A percentile compares a stretch with the other conserved stretches of the same genome.
Conservation (phyloP, 53 echinoderm and acorn worm genomes). For the Zoroaster sp. region DNA sequence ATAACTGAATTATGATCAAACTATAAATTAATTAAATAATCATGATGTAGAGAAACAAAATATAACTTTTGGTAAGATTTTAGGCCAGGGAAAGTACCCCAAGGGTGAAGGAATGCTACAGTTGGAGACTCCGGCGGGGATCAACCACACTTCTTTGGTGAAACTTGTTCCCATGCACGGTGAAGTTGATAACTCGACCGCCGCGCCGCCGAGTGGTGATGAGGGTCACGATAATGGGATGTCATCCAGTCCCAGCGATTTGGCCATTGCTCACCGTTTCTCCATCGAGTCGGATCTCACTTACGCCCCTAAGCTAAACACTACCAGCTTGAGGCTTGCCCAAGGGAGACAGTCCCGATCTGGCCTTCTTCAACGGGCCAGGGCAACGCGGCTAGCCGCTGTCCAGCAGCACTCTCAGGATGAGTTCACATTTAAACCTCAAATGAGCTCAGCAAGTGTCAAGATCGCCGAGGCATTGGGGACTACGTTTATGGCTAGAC, state of each 20-base stretch:
- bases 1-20: background rate
- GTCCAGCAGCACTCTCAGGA: slow-evolving; percentile 50
- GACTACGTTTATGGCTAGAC: slow-evolving; percentile 95
- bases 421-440: slow-evolving; percentile 95
- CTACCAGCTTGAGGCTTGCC: slow-evolving; percentile 74
- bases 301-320: slow-evolving; percentile 86
- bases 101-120: slow-evolving; percentile 51
- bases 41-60: background rate
- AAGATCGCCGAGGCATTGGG: slow-evolving; percentile 89
- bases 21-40: background rate
- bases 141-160: slow-evolving; percentile 23
- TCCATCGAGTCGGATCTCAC: slow-evolving; percentile 83
- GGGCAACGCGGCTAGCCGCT: slow-evolving; percentile 19
- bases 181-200: slow-evolving; percentile 2
- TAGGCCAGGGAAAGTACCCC: background rate
- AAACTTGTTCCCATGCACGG: slow-evolving; percentile 52
- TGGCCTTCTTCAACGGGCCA: slow-evolving; percentile 43
- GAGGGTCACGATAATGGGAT: slow-evolving; percentile 1
- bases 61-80: background rate
- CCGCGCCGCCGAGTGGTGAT: background rate
- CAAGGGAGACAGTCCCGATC: slow-evolving; percentile 58
- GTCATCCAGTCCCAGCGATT: background rate
- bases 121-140: slow-evolving; percentile 31
- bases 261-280: slow-evolving; percentile 53
- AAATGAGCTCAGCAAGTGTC: slow-evolving; percentile 87